Percentiles rank a stretch among this genome's conserved stretches.
Conservation (phyloP, 2,113 vertebrate species). For the Dermatemys mawii region DNA sequence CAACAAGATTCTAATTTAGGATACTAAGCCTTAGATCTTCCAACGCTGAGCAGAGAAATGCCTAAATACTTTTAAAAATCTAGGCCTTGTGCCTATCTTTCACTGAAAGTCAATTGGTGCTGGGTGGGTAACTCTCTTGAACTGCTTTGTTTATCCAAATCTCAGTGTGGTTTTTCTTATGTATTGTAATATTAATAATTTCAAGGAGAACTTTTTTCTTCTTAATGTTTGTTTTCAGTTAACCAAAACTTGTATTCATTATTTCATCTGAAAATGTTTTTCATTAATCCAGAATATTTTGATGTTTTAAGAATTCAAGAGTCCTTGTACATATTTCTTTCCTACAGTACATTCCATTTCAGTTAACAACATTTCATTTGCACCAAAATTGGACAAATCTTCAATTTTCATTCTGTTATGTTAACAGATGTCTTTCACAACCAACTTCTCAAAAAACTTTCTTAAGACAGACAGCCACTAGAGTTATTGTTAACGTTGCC, state of each 20-base stretch:
- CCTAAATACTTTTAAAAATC: no score
- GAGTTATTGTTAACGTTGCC: accelerated
- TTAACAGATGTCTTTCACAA: neutral
- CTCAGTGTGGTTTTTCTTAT: neutral
- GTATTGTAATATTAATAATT: accelerated
- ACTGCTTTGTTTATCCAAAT: accelerated
- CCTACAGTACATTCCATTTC: neutral
- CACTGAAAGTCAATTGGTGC: neutral
- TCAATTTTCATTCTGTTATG: accelerated
- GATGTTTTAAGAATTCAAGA: accelerated
- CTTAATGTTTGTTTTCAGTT: neutral
- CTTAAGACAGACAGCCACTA: neutral
- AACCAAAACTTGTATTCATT: neutral
- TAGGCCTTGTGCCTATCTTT: no score
- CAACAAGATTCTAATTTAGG: no score
- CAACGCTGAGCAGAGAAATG: no score
- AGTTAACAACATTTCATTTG: accelerated
- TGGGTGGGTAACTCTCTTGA: neutral
- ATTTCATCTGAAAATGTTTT: neutral
- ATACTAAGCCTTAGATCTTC: no score
- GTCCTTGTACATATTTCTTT: neutral
- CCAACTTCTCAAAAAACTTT: accelerated
- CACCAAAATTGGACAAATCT: neutral
- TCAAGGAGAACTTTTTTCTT: neutral
- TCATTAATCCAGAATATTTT: neutral